Evolutionary conservation across 2,113 vertebrate genomes (phyloP), one percentile per base, ranked within the genome.

Genomic region (Varanus komodoensis): DNA sequence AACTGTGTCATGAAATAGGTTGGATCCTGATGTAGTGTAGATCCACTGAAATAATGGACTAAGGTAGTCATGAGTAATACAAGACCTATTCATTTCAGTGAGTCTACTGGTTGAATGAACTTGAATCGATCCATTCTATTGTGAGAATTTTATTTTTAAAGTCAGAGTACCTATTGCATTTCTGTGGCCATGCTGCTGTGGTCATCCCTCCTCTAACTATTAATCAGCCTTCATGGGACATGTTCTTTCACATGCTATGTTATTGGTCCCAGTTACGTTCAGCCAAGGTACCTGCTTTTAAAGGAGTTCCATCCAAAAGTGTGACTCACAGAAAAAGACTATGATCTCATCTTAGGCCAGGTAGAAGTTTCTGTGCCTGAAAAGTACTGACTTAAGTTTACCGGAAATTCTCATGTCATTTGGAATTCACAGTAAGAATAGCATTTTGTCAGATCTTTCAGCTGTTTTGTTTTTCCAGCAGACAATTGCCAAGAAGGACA

Each of bases 401-500:
- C 23, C 25, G 32, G 87, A 0, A 81, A 38, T 68, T 73, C 48
- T 89, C n/a, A 32, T 44, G 7, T 71, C 8, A 44, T 38, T 57
- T 81, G 64, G 32, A 69, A 71, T 88, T 27, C 50, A 44, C 34
- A 12, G 1, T 25, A 80, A 21, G 4, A 52, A 6, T 48, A 52
- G 44, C 3, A 50, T 88, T 85, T 48, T 78, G 25, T 32, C 34
- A 44, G 15, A 50, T 67, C 14, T 69, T 68, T 87, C 27, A 67
- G 17, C 1, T 32, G 82, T 64, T 89, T 27, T 61, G 0, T 89
- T 57, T 74, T 17, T 84, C 68, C 61, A 96, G 94, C 90, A 91
- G 92, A 80, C 77, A 89, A 52, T 91, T 93, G 92, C 94, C 92
- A 89, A 92, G 80, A 87, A 84, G 27, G n/a, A 0, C 4, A 74